Evolutionary conservation across 2,797 vertebrate genomes (phyloP).

Genomic region (Austrolebias charrua): DNA sequence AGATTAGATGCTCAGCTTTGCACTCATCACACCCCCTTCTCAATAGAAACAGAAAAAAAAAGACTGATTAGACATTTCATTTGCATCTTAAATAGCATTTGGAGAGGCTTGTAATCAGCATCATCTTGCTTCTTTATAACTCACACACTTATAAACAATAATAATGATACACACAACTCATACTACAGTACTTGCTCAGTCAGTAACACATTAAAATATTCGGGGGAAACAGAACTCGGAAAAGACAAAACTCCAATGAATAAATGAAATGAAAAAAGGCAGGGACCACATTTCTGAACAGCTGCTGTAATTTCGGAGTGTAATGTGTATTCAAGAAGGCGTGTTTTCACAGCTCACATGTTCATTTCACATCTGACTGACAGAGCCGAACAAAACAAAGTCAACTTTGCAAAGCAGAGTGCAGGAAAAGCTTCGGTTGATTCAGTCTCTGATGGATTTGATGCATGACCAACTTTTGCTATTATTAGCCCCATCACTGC

Average conservation of each 20-base stretch:
- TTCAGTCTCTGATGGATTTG: slow-evolving; percentile 17
- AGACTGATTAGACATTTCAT: slow-evolving; percentile 30
- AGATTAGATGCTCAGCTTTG: slow-evolving; percentile 35
- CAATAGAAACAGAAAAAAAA: slow-evolving; percentile 4
- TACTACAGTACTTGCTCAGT: slow-evolving; percentile 32
- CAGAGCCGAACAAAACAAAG: slow-evolving; percentile 39
- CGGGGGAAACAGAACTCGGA: background rate
- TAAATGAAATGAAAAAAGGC: slow-evolving; percentile 4
- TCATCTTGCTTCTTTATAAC: slow-evolving; percentile 15
- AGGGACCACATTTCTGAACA: slow-evolving; percentile 31
- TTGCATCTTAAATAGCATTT: slow-evolving; percentile 18
- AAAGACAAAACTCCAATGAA: background rate
- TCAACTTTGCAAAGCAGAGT: slow-evolving; percentile 43
- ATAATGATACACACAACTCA: slow-evolving; percentile 23
- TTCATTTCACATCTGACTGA: slow-evolving; percentile 68
- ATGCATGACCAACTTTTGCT: background rate
- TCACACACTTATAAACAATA: slow-evolving; percentile 18
- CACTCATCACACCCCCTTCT: background rate
- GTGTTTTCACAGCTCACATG: slow-evolving; percentile 63
- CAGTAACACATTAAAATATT: slow-evolving; percentile 18
- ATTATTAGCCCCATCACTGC: background rate
- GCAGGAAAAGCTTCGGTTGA: slow-evolving; percentile 6
- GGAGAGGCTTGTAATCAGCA: slow-evolving; percentile 28
- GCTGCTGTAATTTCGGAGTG: slow-evolving; percentile 27
- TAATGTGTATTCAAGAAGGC: slow-evolving; percentile 56